A percentile compares a stretch with the other conserved stretches of the same genome.
Conservation (phyloP, 2,888 invertebrate species). For the Phania funesta region DNA sequence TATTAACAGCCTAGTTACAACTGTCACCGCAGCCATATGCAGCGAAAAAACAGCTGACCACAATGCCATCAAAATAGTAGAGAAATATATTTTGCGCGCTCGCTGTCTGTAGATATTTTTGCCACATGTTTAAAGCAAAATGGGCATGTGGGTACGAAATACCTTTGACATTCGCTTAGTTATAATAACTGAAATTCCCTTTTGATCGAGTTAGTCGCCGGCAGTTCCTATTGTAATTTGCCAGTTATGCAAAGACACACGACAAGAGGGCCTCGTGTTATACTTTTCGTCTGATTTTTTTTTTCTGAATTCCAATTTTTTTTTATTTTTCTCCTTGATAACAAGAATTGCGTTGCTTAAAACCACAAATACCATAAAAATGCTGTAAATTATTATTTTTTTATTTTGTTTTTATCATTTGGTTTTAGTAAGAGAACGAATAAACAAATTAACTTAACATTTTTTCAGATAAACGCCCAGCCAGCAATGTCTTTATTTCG, state of each 20-base stretch:
- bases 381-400: conserved; percentile 30
- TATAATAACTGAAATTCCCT: too few relatives aligned
- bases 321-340: conserved; percentile 31
- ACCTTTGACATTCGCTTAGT: too few relatives aligned
- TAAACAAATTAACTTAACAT: conserved; percentile 32
- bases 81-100: too few relatives aligned
- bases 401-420: conserved; percentile 48
- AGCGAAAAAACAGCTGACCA: too few relatives aligned
- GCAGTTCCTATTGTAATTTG: too few relatives aligned
- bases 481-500: conserved; percentile 26
- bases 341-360: conserved; percentile 58
- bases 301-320: neutral
- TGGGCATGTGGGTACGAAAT: too few relatives aligned
- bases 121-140: too few relatives aligned
- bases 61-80: too few relatives aligned
- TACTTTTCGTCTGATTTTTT: conserved; percentile 12
- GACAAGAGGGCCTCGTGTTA: neutral
- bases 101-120: too few relatives aligned
- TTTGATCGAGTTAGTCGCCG: too few relatives aligned
- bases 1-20: too few relatives aligned
- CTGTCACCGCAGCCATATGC: too few relatives aligned
- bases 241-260: neutral
- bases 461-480: conserved; percentile 45
- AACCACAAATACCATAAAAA: conserved; percentile 56
- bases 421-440: conserved; percentile 27